These are phyloP conservation scores for Anthoscopus minutus DNA, from an alignment of 2,113 vertebrate genomes.

Conservation along the genomic window DNA sequence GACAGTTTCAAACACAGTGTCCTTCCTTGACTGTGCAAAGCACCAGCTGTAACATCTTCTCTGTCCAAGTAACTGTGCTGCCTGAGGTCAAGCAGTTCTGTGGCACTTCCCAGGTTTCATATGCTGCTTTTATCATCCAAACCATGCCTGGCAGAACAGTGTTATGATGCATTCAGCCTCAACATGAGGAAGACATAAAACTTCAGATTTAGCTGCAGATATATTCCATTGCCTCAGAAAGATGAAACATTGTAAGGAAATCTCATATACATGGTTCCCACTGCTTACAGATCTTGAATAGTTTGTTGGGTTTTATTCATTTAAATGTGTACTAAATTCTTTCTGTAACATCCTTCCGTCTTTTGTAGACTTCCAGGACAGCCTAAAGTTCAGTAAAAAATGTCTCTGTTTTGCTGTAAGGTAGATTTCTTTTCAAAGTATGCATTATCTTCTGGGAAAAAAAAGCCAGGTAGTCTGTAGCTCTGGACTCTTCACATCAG, in stretches of 20 bases:
- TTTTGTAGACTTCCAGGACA: not conserved
- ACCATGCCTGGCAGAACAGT: not conserved
- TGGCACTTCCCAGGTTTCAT: not conserved
- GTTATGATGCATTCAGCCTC: not conserved
- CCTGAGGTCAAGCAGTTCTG: not conserved
- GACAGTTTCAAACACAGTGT: not conserved
- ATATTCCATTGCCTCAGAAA: not conserved
- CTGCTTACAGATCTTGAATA: not conserved
- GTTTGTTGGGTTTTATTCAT: not conserved
- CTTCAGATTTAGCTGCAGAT: not conserved
- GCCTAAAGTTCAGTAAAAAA: not conserved
- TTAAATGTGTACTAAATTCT: not conserved
- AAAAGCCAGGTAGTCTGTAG: not conserved
- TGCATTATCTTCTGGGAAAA: not conserved
- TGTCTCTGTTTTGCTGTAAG: not conserved
- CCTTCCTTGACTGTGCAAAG: rapidly evolving
- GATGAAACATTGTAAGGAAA: not conserved
- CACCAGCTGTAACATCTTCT: not conserved
- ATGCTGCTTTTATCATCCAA: not conserved
- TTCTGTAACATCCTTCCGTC: not conserved
- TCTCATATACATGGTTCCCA: not conserved
- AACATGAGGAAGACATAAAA: not conserved
- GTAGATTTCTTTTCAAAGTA: not conserved
- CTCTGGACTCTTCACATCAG: not conserved
- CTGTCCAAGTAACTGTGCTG: not conserved